Evolutionary conservation across 2,888 invertebrate species (phyloP), one percentile per base, ranked within the genome.

Genomic region (Mongoloraphidia duomilia): DNA sequence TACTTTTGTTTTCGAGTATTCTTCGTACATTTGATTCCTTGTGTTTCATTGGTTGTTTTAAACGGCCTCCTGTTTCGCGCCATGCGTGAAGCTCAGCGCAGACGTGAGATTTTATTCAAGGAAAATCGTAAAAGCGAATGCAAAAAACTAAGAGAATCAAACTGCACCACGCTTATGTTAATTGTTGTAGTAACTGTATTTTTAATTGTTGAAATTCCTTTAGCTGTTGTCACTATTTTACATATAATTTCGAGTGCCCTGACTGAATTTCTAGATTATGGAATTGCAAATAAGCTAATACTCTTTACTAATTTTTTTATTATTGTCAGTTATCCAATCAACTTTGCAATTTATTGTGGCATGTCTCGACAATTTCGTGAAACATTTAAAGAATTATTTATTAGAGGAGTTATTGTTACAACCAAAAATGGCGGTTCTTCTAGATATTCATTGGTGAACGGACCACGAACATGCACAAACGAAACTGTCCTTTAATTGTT

Each of bases 351-450:
- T 55, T 95, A 95, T 63, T 94, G 93, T 65, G 92, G 92, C 17
- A 96, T 95, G 95, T 91, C 90, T 35, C 73, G 90, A 35, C 91
- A 90, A 65, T 95, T 95, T 66, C 75, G 95, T 46, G 91, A 93
- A 65, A 94, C 94, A 0, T 95, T 95, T 65, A 89, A 88, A 61
- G 85, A 84, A 60, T 64, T 81, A 8, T 93, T 94, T 62, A 77
- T 87, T 41, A 66, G 79, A 42, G 68, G 71, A 8, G 64, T 68
- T 8, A 76, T 76, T 1, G 73, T 75, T 2, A 72, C 73, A 1
- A 75, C 77, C 4, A 76, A 77, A 56, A 80, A 80, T 56, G 79
- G 76, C 3, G 78, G 80, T 0, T 84, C 85, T 0, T 84, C 85
- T 45, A 75, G 84, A 58, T 88, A 88, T 63, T 87, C 87, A 0